Evolutionary conservation across 2,113 vertebrate genomes (phyloP), one percentile per base, ranked within the genome.

Genomic region (Eulemur rufifrons): DNA sequence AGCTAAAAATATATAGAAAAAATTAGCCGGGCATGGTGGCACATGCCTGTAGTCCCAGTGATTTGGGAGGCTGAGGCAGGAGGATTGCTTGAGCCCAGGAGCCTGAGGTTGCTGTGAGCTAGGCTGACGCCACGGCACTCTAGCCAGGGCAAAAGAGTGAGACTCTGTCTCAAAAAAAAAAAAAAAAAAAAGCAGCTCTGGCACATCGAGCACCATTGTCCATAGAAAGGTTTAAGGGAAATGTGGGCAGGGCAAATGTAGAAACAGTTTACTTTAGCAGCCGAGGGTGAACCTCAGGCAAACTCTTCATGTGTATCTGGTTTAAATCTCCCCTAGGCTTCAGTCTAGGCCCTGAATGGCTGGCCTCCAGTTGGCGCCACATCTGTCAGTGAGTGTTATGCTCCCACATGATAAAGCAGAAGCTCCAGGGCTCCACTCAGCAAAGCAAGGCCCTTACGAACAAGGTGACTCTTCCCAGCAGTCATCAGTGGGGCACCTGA

Each of bases 341-440:
- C 95, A 78, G 85, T 96, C 86, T 95, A 97, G 92, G 91, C 50
- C 45, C 96, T 85, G 98, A 97, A 99, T 98, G 98, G 97, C 98
- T 89, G 86, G 78, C 34, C 91, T 98, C 95, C 97, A 98, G 92
- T 73, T 98, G 97, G 97, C 93, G 12, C 96, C 94, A 94, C 94
- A 92, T 87, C 96, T 96, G 96, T 87, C 94, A 0, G 29, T 97
- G 96, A 91, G 94, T 47, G 42, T 96, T 93, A 94, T 94, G 78
- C 63, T 97, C 81, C 96, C 98, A 69, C 81, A 92, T 69, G 92
- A 96, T 94, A 90, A 85, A 90, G 78, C 27, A 1, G 95, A 96
- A 86, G 50, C 92, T 85, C 84, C 92, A 15, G 93, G 89, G 42
- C 81, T 97, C 80, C 93, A 64, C 90, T 88, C 97, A 34, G 50